phyloP scores from a whole-genome alignment of 2,113 vertebrate species.

The rat (Rattus norvegicus) region DNA sequence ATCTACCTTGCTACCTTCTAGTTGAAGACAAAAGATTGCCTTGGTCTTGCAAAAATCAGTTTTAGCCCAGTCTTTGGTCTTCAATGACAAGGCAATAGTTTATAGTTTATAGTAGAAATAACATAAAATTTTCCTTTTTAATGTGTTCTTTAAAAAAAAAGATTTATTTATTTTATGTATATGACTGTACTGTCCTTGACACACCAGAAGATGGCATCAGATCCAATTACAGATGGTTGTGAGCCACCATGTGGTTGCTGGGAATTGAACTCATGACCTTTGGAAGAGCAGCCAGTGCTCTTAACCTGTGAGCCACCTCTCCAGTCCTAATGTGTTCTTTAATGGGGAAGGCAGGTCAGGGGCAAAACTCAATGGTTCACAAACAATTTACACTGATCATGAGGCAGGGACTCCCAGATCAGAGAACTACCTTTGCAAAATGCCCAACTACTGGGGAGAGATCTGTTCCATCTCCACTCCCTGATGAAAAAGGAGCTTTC shows the following conservation, averaged over 20 bases:
- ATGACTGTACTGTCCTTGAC: too few species aligned
- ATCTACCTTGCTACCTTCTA: neutral
- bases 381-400: neutral
- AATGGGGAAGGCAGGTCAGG: neutral
- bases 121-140: neutral
- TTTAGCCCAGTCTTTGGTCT: neutral
- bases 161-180: too few species aligned
- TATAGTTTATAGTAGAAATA: neutral
- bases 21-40: neutral
- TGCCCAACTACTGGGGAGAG: neutral
- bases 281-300: too few species aligned
- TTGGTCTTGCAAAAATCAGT: neutral
- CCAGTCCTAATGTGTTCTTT: neutral
- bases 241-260: too few species aligned
- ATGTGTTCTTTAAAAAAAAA: neutral
- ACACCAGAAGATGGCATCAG: too few species aligned
- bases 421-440: neutral
- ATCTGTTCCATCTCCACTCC: neutral
- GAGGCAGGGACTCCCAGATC: fast-evolving
- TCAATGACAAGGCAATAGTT: neutral
- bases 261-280: too few species aligned
- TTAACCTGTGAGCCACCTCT: too few species aligned
- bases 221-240: too few species aligned
- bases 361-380: neutral
- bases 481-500: neutral